phyloP scores from a whole-genome alignment of 2,888 invertebrate genomes.

The Eupeodes latifasciatus region DNA sequence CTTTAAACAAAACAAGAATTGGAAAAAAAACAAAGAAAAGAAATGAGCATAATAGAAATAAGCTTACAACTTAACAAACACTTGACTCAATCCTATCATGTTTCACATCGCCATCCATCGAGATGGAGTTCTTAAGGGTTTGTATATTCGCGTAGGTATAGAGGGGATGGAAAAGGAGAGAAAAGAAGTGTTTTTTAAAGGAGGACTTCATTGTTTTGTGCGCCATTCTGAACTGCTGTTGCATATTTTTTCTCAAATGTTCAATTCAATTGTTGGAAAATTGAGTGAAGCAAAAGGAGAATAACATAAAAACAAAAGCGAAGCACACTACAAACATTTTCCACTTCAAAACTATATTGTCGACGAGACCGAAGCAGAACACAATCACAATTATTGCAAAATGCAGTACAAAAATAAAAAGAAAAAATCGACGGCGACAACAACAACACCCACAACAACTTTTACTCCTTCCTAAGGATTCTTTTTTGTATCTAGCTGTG shows the following conservation, averaged over 20 bases:
- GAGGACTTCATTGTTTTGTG: conserved; percentile 55
- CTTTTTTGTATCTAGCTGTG: conserved; percentile 2
- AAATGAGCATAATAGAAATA: conserved; percentile 45
- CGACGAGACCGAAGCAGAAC: conserved; percentile 36
- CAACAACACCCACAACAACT: background rate
- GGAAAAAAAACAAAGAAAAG: conserved; percentile 15
- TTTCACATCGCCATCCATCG: conserved; percentile 62
- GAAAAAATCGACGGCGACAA: conserved; percentile 18
- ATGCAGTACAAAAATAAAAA: conserved; percentile 33
- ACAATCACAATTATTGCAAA: conserved; percentile 68
- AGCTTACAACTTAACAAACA: conserved; percentile 71
- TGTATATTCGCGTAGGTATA: background rate
- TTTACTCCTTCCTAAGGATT: conserved; percentile 11
- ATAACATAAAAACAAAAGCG: conserved; percentile 4
- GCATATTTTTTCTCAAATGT: conserved; percentile 47
- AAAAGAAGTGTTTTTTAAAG: background rate
- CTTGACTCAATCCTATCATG: conserved; percentile 74
- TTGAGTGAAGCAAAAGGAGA: conserved; percentile 54
- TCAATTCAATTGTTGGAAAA: conserved; percentile 67
- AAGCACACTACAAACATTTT: conserved; percentile 52
- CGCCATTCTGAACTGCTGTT: conserved; percentile 37
- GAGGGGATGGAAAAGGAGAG: background rate
- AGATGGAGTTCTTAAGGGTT: conserved; percentile 3
- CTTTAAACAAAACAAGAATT: conserved; percentile 4
- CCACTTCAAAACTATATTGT: conserved; percentile 70